Conservation (phyloP, 2,113 vertebrate species). For the Sisor rabdophorus region DNA sequence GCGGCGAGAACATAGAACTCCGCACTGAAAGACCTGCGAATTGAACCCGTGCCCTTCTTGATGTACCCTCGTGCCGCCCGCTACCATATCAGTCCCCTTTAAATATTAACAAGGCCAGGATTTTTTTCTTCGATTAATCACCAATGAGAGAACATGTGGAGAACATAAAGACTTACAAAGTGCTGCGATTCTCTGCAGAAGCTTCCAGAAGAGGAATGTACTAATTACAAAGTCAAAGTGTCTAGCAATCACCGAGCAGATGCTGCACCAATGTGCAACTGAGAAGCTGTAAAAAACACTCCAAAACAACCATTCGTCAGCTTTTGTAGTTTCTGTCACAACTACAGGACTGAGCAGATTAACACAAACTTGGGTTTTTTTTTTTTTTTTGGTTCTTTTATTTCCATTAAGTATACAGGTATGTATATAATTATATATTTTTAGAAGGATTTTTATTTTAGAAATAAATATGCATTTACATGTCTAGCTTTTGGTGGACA, state of each 20-base stretch:
- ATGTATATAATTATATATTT: neutral
- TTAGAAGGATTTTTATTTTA: too few relatives aligned
- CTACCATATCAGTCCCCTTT: neutral
- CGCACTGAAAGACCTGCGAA: too few relatives aligned
- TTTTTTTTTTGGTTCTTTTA: neutral
- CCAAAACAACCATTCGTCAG: neutral
- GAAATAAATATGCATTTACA: too few relatives aligned
- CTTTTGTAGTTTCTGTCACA: constrained; percentile 1
- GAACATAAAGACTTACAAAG: neutral
- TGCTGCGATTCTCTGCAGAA: neutral
- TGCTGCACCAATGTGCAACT: neutral
- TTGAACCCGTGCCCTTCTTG: too few relatives aligned
- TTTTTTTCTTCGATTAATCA: neutral
- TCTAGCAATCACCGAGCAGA: constrained; percentile 1
- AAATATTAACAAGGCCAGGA: neutral
- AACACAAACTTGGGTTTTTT: neutral
- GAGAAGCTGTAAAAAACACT: neutral
- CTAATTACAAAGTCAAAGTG: neutral
- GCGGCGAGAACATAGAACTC: too few relatives aligned
- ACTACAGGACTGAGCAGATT: constrained; percentile 6
- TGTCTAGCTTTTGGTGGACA: too few relatives aligned
- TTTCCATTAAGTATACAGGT: neutral
- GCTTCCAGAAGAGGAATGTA: neutral
- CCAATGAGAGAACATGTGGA: neutral
- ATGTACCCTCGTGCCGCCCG: too few relatives aligned